These are phyloP conservation scores for Melanotaenia duboulayi DNA, from an alignment of 2,113 vertebrate species.

Conservation along the genomic window DNA sequence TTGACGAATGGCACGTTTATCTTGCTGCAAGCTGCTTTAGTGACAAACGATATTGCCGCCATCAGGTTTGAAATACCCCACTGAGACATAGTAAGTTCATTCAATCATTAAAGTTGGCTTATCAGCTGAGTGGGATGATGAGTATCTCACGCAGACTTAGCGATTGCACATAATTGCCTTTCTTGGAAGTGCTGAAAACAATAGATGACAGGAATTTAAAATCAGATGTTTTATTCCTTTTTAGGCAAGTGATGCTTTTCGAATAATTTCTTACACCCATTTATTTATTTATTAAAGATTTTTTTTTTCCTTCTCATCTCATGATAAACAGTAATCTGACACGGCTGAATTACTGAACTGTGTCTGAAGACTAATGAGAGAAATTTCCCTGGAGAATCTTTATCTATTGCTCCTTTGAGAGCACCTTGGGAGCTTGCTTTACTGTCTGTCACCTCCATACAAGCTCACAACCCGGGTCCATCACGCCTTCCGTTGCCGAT, in stretches of 20 bases:
- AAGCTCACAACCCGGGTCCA: slow-evolving; percentile 35
- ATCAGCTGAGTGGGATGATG: slow-evolving; percentile 57
- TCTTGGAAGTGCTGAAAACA: slow-evolving; percentile 76
- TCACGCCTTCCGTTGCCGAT: slow-evolving; percentile 52
- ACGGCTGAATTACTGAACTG: slow-evolving; percentile 96
- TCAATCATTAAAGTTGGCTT: slow-evolving; percentile 73
- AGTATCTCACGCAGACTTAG: slow-evolving; percentile 51
- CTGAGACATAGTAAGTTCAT: slow-evolving; percentile 49
- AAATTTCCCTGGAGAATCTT: slow-evolving; percentile 94
- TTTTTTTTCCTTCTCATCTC: slow-evolving; percentile 76
- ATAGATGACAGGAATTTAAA: slow-evolving; percentile 43
- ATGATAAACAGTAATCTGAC: slow-evolving; percentile 92
- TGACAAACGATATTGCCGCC: slow-evolving; percentile 49
- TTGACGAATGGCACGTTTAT: slow-evolving; percentile 51
- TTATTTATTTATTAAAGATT: slow-evolving; percentile 35
- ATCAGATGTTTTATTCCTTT: slow-evolving; percentile 63
- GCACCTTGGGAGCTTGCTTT: slow-evolving; percentile 91
- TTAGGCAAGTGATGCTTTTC: slow-evolving; percentile 82
- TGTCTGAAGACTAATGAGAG: slow-evolving; percentile 98
- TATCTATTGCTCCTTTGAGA: slow-evolving; percentile 93
- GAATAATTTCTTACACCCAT: slow-evolving; percentile 30
- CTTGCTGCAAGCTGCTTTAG: slow-evolving; percentile 32
- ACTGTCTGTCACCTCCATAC: slow-evolving; percentile 91
- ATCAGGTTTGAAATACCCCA: slow-evolving; percentile 51
- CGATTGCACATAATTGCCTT: slow-evolving; percentile 64